These are phyloP conservation scores for Uria lomvia DNA, from an alignment of 2,113 vertebrate species.

Conservation along the genomic window DNA sequence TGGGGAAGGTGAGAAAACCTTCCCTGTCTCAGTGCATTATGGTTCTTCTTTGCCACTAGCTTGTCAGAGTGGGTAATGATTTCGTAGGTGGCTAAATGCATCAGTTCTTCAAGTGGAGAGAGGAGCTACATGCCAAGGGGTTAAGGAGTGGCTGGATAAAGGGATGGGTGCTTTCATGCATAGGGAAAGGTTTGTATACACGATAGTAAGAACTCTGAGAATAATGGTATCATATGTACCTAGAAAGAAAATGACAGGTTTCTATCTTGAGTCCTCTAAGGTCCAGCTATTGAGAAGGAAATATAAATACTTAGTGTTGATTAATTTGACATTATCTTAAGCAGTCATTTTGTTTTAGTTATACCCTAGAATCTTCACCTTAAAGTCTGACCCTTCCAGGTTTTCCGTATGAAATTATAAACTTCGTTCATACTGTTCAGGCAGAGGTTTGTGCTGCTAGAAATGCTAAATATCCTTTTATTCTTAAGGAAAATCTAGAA, in stretches of 20 bases:
- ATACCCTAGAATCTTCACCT: neutral
- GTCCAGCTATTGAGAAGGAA: neutral
- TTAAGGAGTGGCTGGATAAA: neutral
- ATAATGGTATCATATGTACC: neutral
- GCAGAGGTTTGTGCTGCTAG: neutral
- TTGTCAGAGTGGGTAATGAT: neutral
- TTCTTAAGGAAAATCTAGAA: neutral
- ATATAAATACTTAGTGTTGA: neutral
- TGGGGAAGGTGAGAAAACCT: neutral
- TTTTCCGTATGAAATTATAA: neutral
- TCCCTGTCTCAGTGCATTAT: neutral
- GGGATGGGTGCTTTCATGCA: neutral
- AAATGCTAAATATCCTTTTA: neutral
- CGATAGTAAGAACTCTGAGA: neutral
- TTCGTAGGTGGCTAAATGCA: neutral
- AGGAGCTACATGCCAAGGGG: neutral
- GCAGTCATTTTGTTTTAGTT: neutral
- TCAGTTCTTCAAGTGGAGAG: neutral
- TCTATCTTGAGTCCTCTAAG: neutral
- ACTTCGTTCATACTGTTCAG: neutral
- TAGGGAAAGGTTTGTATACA: neutral
- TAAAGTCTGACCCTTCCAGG: neutral
- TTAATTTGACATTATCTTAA: neutral
- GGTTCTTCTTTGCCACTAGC: neutral
- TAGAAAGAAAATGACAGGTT: neutral